Evolutionary conservation across 2,888 invertebrate genomes (phyloP).

Genomic region (Cantharis lateralis): DNA sequence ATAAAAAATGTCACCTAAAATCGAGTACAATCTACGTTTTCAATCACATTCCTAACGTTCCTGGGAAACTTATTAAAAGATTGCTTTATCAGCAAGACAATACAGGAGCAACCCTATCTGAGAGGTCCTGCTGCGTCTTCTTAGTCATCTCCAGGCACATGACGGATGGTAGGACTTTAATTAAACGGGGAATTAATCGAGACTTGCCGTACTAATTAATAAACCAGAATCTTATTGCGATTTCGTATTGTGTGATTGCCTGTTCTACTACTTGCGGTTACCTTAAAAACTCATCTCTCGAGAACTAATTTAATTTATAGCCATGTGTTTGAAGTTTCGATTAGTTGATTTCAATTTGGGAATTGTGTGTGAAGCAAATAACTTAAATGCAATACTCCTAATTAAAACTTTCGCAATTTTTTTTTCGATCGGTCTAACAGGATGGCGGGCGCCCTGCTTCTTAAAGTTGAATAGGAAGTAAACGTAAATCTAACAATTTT

Average conservation of each 20-base stretch:
- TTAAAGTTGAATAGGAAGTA: neutral
- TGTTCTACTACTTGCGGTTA: constrained; percentile 27
- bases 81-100: constrained; percentile 53
- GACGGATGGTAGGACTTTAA: constrained; percentile 51
- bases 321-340: constrained; percentile 1
- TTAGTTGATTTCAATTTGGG: neutral
- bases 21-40: constrained; percentile 33
- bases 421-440: too few species aligned
- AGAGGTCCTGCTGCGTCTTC: constrained; percentile 22
- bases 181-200: constrained; percentile 52
- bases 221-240: constrained; percentile 47
- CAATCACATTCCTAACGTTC: constrained; percentile 48
- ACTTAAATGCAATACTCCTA: neutral
- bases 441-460: neutral
- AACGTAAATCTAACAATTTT: neutral
- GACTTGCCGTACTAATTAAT: constrained; percentile 49
- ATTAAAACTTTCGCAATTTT: neutral
- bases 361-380: neutral
- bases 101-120: constrained; percentile 42
- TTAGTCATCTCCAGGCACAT: constrained; percentile 42
- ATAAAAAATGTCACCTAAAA: constrained; percentile 42
- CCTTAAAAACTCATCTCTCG: constrained; percentile 16
- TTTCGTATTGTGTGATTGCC: constrained; percentile 24
- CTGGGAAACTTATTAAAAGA: constrained; percentile 51
- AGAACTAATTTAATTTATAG: constrained; percentile 25